These are phyloP conservation scores for Polyodon spathula DNA, from an alignment of 2,113 vertebrate genomes.

Conservation along the genomic window DNA sequence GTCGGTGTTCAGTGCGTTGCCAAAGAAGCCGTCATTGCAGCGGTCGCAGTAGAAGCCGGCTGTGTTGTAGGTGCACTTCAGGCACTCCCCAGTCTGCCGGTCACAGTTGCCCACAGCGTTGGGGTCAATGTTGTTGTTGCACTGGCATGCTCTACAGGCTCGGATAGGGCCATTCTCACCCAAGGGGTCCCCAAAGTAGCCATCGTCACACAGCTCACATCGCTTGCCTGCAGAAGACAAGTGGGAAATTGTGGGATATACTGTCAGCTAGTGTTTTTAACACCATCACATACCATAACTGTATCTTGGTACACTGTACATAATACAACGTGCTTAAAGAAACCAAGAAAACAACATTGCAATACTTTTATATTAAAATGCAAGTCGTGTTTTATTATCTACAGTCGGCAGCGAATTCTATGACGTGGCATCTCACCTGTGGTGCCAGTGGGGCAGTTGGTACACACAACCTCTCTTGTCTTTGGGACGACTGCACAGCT, in stretches of 20 bases:
- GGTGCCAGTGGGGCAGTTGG: constrained; percentile 83
- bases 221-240: constrained; percentile 65
- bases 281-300: no score
- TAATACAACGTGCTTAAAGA: no score
- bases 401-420: no score
- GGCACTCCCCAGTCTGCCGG: constrained; percentile 68
- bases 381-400: no score
- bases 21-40: constrained; percentile 78
- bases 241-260: not conserved
- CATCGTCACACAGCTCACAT: constrained; percentile 91
- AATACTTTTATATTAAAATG: no score
- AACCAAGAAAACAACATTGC: no score
- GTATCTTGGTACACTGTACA: no score
- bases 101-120: constrained; percentile 77
- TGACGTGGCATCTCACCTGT: constrained; percentile 59
- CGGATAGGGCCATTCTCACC: constrained; percentile 56
- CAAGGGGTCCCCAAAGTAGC: constrained; percentile 85
- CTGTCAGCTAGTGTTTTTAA: no score
- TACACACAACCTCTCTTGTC: constrained; percentile 87
- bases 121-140: constrained; percentile 86
- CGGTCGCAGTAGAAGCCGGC: constrained; percentile 73
- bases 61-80: constrained; percentile 85
- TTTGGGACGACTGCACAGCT: constrained; percentile 79
- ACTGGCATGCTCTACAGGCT: constrained; percentile 76
- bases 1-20: constrained; percentile 63